Conservation (phyloP, 2,888 invertebrate species). For the Embidobia sp. region DNA sequence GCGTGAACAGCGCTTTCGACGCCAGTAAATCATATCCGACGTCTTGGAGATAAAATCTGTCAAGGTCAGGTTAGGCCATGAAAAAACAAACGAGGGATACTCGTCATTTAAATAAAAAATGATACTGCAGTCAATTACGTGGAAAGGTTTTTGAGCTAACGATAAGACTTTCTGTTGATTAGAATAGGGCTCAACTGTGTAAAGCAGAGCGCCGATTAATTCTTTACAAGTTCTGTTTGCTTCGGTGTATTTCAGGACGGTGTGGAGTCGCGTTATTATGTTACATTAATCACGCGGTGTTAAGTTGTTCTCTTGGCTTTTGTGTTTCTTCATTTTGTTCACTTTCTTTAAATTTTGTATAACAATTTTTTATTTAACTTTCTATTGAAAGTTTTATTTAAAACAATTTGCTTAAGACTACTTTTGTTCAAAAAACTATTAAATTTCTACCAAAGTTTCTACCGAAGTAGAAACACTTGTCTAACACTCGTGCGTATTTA, state of each 20-base stretch:
- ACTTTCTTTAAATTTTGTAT: no score
- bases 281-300: not conserved
- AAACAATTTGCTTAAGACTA: no score
- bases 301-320: no score
- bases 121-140: slow-evolving; percentile 49
- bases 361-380: no score
- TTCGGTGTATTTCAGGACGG: not conserved
- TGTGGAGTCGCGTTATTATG: not conserved
- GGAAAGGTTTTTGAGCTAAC: slow-evolving; percentile 48
- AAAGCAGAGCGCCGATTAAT: not conserved
- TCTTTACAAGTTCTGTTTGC: not conserved
- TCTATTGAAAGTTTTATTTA: no score
- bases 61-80: slow-evolving; percentile 54
- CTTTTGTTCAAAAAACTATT: no score
- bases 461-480: no score
- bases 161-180: slow-evolving; percentile 44
- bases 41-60: slow-evolving; percentile 58
- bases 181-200: not conserved
- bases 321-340: no score
- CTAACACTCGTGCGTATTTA: no score
- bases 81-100: slow-evolving; percentile 57
- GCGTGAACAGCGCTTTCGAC: slow-evolving; percentile 50
- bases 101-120: slow-evolving; percentile 58
- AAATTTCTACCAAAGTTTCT: no score
- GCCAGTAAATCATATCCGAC: slow-evolving; percentile 52